Evolutionary conservation across 2,797 vertebrate genomes (phyloP).

Genomic region (Anisognathus igniventris): DNA sequence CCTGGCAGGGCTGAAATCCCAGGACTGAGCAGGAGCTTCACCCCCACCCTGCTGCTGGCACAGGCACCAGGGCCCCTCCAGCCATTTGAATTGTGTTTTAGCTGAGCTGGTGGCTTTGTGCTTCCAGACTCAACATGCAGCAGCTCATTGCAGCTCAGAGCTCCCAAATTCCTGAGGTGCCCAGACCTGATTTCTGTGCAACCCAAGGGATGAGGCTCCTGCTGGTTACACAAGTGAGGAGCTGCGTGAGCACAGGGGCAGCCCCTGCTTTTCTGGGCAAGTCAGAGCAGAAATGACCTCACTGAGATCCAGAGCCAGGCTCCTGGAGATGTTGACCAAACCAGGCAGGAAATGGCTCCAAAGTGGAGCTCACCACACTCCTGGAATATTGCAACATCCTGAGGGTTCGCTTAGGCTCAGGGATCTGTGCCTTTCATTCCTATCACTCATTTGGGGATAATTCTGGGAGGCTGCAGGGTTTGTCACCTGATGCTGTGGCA

Average conservation of each 20-base stretch:
- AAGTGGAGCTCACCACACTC: neutral
- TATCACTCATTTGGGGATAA: neutral
- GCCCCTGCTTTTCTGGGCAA: neutral
- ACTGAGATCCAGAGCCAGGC: neutral
- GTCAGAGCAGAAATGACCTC: neutral
- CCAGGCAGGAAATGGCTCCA: neutral
- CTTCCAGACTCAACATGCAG: neutral
- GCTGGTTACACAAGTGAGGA: neutral
- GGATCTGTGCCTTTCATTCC: neutral
- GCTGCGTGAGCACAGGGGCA: neutral
- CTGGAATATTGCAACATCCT: neutral
- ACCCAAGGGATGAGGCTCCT: neutral
- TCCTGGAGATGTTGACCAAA: neutral
- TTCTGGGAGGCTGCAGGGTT: neutral
- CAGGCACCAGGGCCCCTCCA: neutral
- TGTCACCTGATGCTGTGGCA: neutral
- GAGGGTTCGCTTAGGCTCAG: neutral
- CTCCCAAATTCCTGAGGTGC: neutral
- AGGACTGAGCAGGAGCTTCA: neutral
- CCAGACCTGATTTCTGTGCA: conserved; percentile 6
- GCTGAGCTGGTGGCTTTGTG: neutral
- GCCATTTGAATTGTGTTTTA: neutral
- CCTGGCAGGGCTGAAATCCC: neutral
- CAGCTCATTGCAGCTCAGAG: neutral
- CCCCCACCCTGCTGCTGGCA: neutral